Evolutionary conservation across 2,113 vertebrate genomes (phyloP).

Genomic region (Melierax canorus): DNA sequence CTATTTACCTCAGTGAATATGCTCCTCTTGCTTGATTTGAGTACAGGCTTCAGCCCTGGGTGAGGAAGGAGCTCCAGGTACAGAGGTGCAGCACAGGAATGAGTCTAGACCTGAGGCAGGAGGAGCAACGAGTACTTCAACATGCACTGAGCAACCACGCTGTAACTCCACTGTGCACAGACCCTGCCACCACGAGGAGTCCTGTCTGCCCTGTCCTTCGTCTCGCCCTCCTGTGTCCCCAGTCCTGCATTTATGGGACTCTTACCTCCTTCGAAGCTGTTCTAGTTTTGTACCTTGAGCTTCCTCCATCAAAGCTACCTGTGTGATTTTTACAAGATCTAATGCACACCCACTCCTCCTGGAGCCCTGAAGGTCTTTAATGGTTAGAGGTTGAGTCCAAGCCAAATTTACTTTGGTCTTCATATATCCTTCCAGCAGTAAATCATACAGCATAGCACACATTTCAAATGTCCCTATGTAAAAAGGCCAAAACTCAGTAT

Average conservation of each 20-base stretch:
- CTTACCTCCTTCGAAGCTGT: not conserved
- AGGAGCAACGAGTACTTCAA: not conserved
- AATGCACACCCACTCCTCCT: not conserved
- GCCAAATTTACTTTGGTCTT: not conserved
- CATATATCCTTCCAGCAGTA: not conserved
- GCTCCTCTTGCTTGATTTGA: not conserved
- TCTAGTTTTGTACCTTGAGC: not conserved
- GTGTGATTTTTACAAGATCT: not conserved
- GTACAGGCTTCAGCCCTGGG: not conserved
- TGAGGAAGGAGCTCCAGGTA: not conserved
- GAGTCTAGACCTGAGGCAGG: not conserved
- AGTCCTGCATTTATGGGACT: not conserved
- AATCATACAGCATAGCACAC: not conserved
- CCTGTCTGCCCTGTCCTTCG: not conserved
- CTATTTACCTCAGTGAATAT: not conserved
- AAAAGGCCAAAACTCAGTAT: not conserved
- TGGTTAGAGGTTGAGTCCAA: not conserved
- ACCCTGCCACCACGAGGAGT: fast-evolving
- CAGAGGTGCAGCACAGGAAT: not conserved
- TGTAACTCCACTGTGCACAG: not conserved
- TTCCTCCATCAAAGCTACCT: not conserved
- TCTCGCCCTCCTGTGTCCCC: not conserved
- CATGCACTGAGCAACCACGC: fast-evolving
- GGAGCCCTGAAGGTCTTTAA: not conserved
- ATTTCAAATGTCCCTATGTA: not conserved